Conservation (phyloP, 2,113 vertebrate genomes). For the Nymphicus hollandicus region DNA sequence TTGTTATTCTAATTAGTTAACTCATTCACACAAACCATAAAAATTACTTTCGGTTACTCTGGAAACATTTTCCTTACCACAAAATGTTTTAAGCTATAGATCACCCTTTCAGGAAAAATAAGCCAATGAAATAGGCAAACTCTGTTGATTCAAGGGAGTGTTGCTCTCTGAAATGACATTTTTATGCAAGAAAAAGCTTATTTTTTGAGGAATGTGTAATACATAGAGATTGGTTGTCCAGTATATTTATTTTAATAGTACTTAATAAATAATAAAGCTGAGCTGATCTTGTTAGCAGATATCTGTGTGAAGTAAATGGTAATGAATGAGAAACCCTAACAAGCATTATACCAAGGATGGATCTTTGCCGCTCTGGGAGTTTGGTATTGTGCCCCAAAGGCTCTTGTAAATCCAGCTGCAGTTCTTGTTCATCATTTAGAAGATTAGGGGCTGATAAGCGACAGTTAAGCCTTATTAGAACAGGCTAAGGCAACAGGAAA, state of each 20-base stretch:
- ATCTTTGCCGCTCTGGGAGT: conserved; percentile 26
- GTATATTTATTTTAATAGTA: background rate
- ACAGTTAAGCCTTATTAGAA: conserved; percentile 65
- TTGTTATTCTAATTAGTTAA: conserved; percentile 1
- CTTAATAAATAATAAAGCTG: conserved; percentile 6
- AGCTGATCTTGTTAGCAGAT: background rate
- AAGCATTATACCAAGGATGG: conserved; percentile 41
- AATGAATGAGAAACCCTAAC: conserved; percentile 43
- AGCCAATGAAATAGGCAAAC: background rate
- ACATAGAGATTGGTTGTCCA: background rate
- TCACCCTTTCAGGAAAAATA: background rate
- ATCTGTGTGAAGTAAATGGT: conserved; percentile 16
- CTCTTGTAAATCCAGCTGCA: conserved; percentile 62
- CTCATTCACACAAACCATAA: background rate
- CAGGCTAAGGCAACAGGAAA: conserved; percentile 51
- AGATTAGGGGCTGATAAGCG: conserved; percentile 64
- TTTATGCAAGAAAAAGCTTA: background rate
- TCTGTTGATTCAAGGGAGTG: background rate
- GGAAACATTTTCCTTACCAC: background rate
- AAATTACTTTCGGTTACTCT: background rate
- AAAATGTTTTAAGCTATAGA: background rate
- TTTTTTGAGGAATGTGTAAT: background rate
- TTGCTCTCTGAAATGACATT: background rate
- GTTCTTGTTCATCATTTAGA: conserved; percentile 55
- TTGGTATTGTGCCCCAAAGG: conserved; percentile 66